A percentile compares a stretch with the other conserved stretches of the same genome.
phyloP scores from a whole-genome alignment of 2,797 vertebrate species.

The Sphaeramia orbicularis region DNA sequence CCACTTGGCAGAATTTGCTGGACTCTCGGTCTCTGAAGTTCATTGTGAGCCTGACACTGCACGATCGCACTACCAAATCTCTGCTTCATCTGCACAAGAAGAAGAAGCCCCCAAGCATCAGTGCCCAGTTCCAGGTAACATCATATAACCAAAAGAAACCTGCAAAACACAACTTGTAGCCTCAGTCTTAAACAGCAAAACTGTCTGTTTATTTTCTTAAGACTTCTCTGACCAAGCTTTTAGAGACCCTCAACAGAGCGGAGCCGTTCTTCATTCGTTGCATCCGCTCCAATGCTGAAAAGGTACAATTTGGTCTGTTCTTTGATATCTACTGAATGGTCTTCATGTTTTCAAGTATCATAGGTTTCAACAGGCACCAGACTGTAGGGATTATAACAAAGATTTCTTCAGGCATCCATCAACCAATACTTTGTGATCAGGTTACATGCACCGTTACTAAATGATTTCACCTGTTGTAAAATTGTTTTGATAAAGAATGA shows the following conservation, averaged over 20 bases:
- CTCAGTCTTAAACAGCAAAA: not conserved
- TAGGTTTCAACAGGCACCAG: too few relatives aligned
- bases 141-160: not conserved
- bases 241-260: constrained; percentile 94
- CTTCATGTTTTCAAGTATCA: too few relatives aligned
- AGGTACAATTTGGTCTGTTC: constrained; percentile 80
- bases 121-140: constrained; percentile 96
- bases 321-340: too few relatives aligned
- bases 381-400: too few relatives aligned
- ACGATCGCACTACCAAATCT: constrained; percentile 96
- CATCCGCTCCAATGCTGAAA: constrained; percentile 97
- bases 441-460: too few relatives aligned
- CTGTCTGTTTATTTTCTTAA: constrained; percentile 62
- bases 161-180: not conserved
- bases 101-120: constrained; percentile 98
- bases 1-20: constrained; percentile 88
- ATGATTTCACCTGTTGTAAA: too few relatives aligned
- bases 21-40: constrained; percentile 95
- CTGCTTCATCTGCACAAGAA: constrained; percentile 97
- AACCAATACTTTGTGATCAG: too few relatives aligned
- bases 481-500: too few relatives aligned
- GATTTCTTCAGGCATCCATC: too few relatives aligned
- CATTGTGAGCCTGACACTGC: constrained; percentile 93
- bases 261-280: constrained; percentile 99
- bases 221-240: constrained; percentile 95